These are phyloP conservation scores for Cylloceria caligata DNA, from an alignment of 2,888 invertebrate species.

Conservation along the genomic window DNA sequence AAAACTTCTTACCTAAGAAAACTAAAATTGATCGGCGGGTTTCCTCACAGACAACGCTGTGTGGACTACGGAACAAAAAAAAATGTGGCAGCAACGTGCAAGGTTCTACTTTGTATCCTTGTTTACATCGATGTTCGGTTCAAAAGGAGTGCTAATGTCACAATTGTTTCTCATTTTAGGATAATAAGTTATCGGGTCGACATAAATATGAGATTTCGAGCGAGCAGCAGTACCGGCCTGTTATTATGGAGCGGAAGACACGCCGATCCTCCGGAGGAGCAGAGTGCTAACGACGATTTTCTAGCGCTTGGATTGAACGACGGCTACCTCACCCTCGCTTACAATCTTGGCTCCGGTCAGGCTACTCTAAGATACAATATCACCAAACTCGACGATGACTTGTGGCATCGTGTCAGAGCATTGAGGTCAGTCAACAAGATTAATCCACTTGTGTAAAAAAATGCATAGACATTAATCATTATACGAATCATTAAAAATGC, in stretches of 20 bases:
- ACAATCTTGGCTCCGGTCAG: conserved; percentile 95
- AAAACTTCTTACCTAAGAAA: too few species aligned
- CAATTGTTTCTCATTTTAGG: conserved; percentile 84
- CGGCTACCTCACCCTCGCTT: conserved; percentile 91
- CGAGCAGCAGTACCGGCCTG: conserved; percentile 90
- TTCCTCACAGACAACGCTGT: too few species aligned
- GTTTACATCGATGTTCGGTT: too few species aligned
- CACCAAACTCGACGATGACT: conserved; percentile 94
- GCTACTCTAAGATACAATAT: conserved; percentile 93
- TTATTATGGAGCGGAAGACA: conserved; percentile 94
- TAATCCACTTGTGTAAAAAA: conserved; percentile 3
- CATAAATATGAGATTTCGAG: conserved; percentile 94
- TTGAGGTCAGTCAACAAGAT: conserved; percentile 87
- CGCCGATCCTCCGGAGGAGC: conserved; percentile 83
- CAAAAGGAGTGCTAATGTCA: not conserved
- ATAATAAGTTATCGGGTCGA: conserved; percentile 94
- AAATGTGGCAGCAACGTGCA: too few species aligned
- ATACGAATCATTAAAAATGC: too few species aligned
- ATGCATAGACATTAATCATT: not conserved
- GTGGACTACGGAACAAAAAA: too few species aligned
- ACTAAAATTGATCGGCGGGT: too few species aligned
- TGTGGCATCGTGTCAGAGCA: conserved; percentile 92
- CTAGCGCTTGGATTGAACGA: conserved; percentile 93
- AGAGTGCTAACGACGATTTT: conserved; percentile 90
- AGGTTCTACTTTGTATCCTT: too few species aligned